Base-by-base conservation (phyloP, 1,140 invertebrate genomes). In the Habropoda laboriosa region DNA sequence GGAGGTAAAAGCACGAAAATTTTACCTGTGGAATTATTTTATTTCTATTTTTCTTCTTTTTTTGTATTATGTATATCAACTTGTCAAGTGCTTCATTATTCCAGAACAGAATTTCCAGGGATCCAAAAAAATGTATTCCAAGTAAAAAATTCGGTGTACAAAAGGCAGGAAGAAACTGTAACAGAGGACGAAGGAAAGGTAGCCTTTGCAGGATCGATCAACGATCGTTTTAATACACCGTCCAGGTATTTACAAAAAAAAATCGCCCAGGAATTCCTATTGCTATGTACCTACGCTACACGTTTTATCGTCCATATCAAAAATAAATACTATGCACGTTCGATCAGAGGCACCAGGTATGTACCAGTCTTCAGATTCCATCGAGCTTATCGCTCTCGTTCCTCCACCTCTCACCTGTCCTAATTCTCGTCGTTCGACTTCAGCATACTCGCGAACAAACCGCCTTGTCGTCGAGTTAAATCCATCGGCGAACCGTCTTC, bases 401-500 rank as follows among this genome's bases (percentile, higher is more conserved):
- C 24, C 12, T 60, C 35, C 2, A 58, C 12, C n/a, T n/a, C n/a
- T 30, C 24, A n/a, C 47, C 16, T 18, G 38, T 80, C 27, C 5
- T 40, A 10, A 13, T 51, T 80, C 42, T 80, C 77, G 73, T 82
- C 87, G 83, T 90, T 86, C 87, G 51, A 85, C 84, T 60, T 91
- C 21, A 94, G 64, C 86, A 95, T 93, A 3, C 90, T 83, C 3
- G 92, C 89, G 72, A 94, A 94, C 47, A 93, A 88, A 47, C 95
- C 95, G 75, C 89, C 89, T 12, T 93, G 92, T 71, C 94, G 93
- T 47, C 94, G 89, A 24, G 96, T 91, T 30, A 98, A 92, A 67
- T 94, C 93, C 51, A 90, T 81, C 2, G 97, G 97, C 58, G 94
- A 89, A 55, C 96, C 97, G 81, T 97, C 96, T 91, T 98, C 97